These are phyloP conservation scores for Aphelenchoides bicaudatus DNA, from an alignment of 2,888 invertebrate species.

Conservation along the genomic window DNA sequence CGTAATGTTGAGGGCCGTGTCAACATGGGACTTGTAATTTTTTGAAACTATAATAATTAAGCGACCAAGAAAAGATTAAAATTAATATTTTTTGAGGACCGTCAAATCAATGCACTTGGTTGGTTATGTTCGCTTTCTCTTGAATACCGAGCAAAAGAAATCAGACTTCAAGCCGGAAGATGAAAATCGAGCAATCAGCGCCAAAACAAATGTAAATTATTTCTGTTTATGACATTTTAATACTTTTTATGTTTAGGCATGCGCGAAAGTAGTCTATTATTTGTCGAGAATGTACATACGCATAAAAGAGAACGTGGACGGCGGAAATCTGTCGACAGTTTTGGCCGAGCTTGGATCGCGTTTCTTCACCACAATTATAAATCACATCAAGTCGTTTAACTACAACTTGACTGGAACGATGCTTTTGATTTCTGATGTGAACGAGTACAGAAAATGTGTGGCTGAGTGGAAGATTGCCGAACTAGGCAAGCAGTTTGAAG, in stretches of 20 bases:
- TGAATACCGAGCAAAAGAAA: conserved; percentile 89
- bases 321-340: conserved; percentile 81
- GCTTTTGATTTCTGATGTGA: conserved; percentile 95
- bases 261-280: conserved; percentile 77
- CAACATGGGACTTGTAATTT: conserved; percentile 71
- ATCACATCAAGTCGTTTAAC: conserved; percentile 71
- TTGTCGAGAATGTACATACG: conserved; percentile 65
- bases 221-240: not conserved
- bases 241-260: conserved; percentile 70
- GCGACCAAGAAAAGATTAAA: no score
- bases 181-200: conserved; percentile 30
- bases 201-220: conserved; percentile 31
- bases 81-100: no score
- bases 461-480: conserved; percentile 34
- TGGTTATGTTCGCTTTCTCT: conserved; percentile 82
- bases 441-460: conserved; percentile 71
- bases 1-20: conserved; percentile 86
- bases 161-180: conserved; percentile 74
- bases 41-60: no score
- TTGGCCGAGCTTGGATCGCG: conserved; percentile 83
- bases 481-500: conserved; percentile 79
- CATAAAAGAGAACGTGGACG: conserved; percentile 67
- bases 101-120: conserved; percentile 79
- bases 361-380: conserved; percentile 87
- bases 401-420: conserved; percentile 73